Base-by-base conservation (phyloP, 2,113 vertebrate genomes). In the Syngnathus scovelli region DNA sequence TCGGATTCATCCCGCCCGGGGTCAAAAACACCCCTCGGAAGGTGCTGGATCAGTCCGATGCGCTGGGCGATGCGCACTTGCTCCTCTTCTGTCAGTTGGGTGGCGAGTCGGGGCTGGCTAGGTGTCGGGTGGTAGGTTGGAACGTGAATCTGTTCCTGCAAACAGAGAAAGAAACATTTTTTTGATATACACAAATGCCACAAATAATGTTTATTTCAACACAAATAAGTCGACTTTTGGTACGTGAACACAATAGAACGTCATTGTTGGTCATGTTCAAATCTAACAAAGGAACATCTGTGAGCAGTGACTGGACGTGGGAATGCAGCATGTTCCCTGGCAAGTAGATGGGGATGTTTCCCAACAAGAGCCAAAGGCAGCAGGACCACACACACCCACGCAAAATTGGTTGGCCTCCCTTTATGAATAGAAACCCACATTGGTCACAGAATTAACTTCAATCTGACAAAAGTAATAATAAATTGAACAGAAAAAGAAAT, bases 11-110 rank as follows among this genome's bases (percentile, higher is more conserved):
- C 96, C 68, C 93, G 90, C 10, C 95, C 96, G 7, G 94, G 94
- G 74, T 98, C 96, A 19, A 98, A 98, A 81, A 99, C 94, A 43
- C 97, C 97, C 71, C 92, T 96, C 5, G 97, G 97, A n/a, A 99
- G 93, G 86, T 99, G 97, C 87, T 99, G 96, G 85, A 99, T 99
- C 83, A 98, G 97, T 77, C 97, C 97, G 71, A 98, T 98, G 49
- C 96, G 87, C 86, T 99, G 96, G 66, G 96, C 97, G 44, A 99
- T 99, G 72, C 97, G 90, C 79, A 99, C 93, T 73, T 99, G 97
- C 83, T 99, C 97, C 85, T 99, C 97, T 67, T 99, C 97, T 0
- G 97, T 99, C 86, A 99, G 92, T 87, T 99, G 96, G 1, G 97
- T 98, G 66, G 96, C 96, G 77, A 99, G 92, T 13, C 97, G 92